Conservation (phyloP, 1,140 invertebrate genomes). For the Drosophila serrata region DNA sequence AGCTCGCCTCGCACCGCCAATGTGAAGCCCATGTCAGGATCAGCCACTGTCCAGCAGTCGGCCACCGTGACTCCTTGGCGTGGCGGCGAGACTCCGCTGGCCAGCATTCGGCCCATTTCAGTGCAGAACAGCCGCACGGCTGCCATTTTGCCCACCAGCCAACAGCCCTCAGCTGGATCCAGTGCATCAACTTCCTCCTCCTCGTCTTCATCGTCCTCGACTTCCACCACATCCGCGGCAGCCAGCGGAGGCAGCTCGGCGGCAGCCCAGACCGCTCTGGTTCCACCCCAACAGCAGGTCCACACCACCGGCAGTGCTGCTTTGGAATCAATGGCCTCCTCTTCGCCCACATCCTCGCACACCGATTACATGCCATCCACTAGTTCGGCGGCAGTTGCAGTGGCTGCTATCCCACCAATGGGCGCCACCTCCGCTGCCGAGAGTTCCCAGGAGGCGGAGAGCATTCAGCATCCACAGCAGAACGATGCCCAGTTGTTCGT, state of each 20-base stretch:
- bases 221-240: slow-evolving; percentile 68
- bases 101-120: slow-evolving; percentile 96
- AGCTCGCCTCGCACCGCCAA: slow-evolving; percentile 94
- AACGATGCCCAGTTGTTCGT: slow-evolving; percentile 81
- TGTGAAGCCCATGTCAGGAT: slow-evolving; percentile 96
- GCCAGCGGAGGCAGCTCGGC: slow-evolving; percentile 65
- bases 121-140: slow-evolving; percentile 90
- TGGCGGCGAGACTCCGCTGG: slow-evolving; percentile 92
- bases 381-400: slow-evolving; percentile 87
- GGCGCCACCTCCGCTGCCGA: slow-evolving; percentile 80
- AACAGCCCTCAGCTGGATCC: slow-evolving; percentile 61
- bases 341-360: slow-evolving; percentile 88
- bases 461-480: slow-evolving; percentile 78
- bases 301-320: slow-evolving; percentile 87
- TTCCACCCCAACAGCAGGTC: slow-evolving; percentile 88
- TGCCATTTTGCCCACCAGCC: slow-evolving; percentile 92
- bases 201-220: slow-evolving; percentile 49
- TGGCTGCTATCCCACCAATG: slow-evolving; percentile 86
- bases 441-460: slow-evolving; percentile 84
- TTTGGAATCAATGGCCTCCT: slow-evolving; percentile 86
- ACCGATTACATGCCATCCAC: slow-evolving; percentile 91
- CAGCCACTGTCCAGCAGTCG: slow-evolving; percentile 85
- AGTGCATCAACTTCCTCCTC: slow-evolving; percentile 57
- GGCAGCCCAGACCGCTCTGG: slow-evolving; percentile 87
- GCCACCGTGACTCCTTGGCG: slow-evolving; percentile 88